Evolutionary conservation across 2,797 vertebrate genomes (phyloP).

Genomic region (Parauchenoglanis punctatus): DNA sequence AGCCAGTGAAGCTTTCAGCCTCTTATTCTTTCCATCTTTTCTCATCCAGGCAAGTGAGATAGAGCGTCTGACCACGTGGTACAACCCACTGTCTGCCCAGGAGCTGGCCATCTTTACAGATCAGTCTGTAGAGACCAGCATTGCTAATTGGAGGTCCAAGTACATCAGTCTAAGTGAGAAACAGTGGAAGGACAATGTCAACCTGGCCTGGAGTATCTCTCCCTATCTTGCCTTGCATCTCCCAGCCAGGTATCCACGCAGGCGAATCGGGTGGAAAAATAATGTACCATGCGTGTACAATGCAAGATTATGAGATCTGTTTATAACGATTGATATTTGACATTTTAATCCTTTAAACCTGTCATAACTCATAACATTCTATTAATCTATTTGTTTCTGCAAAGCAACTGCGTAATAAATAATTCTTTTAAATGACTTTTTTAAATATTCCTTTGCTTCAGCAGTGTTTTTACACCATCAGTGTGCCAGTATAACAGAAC

Average conservation of each 20-base stretch:
- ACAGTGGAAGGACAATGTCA: slow-evolving; percentile 98
- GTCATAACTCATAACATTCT: neutral
- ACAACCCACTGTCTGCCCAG: slow-evolving; percentile 92
- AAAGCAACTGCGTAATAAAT: neutral
- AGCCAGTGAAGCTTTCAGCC: neutral
- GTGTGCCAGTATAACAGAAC: neutral
- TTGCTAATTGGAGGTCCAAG: slow-evolving; percentile 96
- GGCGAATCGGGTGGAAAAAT: neutral
- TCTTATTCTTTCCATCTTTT: neutral
- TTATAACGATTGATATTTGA: neutral
- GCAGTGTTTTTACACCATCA: neutral
- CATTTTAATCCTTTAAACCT: neutral
- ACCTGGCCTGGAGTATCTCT: slow-evolving; percentile 94
- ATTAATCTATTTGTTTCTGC: neutral
- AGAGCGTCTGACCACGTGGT: slow-evolving; percentile 93
- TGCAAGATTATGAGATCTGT: neutral
- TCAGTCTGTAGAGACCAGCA: slow-evolving; percentile 92
- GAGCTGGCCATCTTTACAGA: slow-evolving; percentile 86
- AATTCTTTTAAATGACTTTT: neutral
- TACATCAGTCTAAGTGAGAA: slow-evolving; percentile 94
- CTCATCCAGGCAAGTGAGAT: slow-evolving; percentile 89
- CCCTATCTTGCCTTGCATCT: slow-evolving; percentile 92
- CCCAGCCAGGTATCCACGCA: slow-evolving; percentile 80
- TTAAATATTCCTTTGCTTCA: neutral
- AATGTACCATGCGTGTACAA: neutral